Conservation (phyloP, 2,888 invertebrate genomes). For the Empis livida region DNA sequence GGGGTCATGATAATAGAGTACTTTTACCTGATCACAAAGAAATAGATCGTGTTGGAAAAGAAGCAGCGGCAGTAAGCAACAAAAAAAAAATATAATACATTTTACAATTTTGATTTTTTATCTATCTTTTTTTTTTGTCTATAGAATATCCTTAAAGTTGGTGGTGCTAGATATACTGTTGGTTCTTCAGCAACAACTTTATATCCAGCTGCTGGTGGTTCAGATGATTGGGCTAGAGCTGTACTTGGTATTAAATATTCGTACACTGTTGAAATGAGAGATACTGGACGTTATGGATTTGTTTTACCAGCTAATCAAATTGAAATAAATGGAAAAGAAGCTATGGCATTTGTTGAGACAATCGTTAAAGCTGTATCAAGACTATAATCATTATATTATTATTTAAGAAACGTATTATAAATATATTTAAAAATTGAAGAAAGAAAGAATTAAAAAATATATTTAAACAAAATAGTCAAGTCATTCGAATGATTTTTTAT, state of each 20-base stretch:
- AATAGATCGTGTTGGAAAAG: conserved; percentile 53
- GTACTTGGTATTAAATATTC: conserved; percentile 69
- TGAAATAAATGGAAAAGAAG: conserved; percentile 60
- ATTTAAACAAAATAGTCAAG: too few species aligned
- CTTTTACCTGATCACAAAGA: conserved; percentile 56
- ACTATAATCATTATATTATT: not conserved
- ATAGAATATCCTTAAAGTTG: conserved; percentile 45
- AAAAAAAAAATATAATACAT: too few species aligned
- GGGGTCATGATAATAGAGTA: conserved; percentile 68
- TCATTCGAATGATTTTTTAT: too few species aligned
- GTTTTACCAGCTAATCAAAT: conserved; percentile 71
- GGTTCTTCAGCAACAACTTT: conserved; percentile 66
- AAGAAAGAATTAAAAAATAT: too few species aligned
- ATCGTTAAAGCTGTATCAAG: conserved; percentile 41
- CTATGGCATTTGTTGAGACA: conserved; percentile 55
- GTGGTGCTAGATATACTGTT: conserved; percentile 54
- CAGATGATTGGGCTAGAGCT: conserved; percentile 88
- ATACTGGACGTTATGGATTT: conserved; percentile 74
- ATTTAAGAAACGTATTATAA: too few species aligned
- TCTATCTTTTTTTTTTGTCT: conserved; percentile 21
- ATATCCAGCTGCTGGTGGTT: conserved; percentile 70
- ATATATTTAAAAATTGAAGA: too few species aligned
- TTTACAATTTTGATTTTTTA: not conserved
- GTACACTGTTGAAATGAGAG: conserved; percentile 80
- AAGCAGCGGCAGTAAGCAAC: conserved; percentile 53